Evolutionary conservation across 1,140 invertebrate species (phyloP), one percentile per base, ranked within the genome.

Genomic region (Pseudomyrmex flavicornis): DNA sequence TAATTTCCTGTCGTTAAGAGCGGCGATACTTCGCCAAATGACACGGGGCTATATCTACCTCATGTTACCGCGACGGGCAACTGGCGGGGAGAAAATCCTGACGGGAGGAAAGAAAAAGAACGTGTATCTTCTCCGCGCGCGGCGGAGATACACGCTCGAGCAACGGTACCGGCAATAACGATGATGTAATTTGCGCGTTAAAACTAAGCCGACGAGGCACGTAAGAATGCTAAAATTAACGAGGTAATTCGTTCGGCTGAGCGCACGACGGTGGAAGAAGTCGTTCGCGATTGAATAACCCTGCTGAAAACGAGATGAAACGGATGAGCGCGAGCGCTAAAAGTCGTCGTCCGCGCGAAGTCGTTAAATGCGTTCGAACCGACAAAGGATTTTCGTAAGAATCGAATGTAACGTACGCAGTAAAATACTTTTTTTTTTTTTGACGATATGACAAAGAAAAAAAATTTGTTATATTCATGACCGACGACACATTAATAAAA

Each of bases 1-100:
- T 88, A 88, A 88, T 88, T 88, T 88, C 70, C 83, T 88, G 86
- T 85, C 87, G 87, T 88, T 74, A 77, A 63, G 26, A 76, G 52
- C 68, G 80, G 56, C 73, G 84, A 76, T 69, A 74, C 56, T 56
- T 48, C 12, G 56, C 70, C n/a, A 63, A 77, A 72, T 85, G 87
- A 88, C 87, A 59, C 72, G 68, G 66, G 69, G 35, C n/a, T n/a
- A 35, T 35, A 83, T 88, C n/a, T n/a, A 87, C 66, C 56, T 52
- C 54, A 17, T 35, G 66, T 63, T 54, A 61, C 15, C 46, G 13
- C 35, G 59, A 9, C 10, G 8, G 12, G 44, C 20, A 26, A 59
- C n/a, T 26, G 50, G 65, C 76, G 65, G 35, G 0, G 35, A 35
- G 35, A 35, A 35, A 76, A 85, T 72, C 59, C n/a, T 26, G 48